phyloP scores from a whole-genome alignment of 2,113 vertebrate genomes.

The Acrocephalus arundinaceus region DNA sequence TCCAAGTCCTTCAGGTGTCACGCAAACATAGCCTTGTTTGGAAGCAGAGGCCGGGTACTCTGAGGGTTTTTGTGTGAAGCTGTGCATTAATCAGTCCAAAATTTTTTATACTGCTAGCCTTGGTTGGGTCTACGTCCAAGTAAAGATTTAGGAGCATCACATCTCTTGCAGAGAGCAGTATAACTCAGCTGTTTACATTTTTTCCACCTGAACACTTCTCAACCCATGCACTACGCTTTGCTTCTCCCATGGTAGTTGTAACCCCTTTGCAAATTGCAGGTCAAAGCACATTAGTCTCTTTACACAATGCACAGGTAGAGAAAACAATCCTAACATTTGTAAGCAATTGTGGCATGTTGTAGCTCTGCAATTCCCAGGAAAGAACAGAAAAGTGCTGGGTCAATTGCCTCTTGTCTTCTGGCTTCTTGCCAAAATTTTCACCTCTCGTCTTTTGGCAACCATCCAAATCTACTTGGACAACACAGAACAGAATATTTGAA shows the following conservation, averaged over 20 bases:
- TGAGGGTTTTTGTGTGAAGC: not conserved
- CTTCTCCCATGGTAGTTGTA: slow-evolving; percentile 59
- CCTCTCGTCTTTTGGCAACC: slow-evolving; percentile 14
- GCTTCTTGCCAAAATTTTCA: slow-evolving; percentile 31
- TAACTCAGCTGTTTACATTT: slow-evolving; percentile 24
- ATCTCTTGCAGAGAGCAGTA: not conserved
- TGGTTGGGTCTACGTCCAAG: not conserved
- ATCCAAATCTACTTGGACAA: slow-evolving; percentile 5
- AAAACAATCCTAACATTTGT: slow-evolving; percentile 63
- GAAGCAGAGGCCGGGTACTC: not conserved
- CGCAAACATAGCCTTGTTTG: accelerated
- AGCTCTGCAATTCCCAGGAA: slow-evolving; percentile 60
- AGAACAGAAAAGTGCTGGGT: slow-evolving; percentile 50
- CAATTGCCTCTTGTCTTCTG: slow-evolving; percentile 63
- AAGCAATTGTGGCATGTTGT: slow-evolving; percentile 51
- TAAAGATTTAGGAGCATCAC: slow-evolving; percentile 10
- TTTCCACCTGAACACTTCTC: slow-evolving; percentile 43
- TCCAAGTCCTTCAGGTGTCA: not conserved
- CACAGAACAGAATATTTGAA: not conserved
- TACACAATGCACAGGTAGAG: slow-evolving; percentile 63
- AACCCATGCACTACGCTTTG: not conserved
- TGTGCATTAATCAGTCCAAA: not conserved
- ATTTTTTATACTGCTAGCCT: not conserved
- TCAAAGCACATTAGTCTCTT: slow-evolving; percentile 64
- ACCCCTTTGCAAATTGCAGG: slow-evolving; percentile 66